Evolutionary conservation across 2,113 vertebrate species (phyloP).

Genomic region (Parotia lawesii): DNA sequence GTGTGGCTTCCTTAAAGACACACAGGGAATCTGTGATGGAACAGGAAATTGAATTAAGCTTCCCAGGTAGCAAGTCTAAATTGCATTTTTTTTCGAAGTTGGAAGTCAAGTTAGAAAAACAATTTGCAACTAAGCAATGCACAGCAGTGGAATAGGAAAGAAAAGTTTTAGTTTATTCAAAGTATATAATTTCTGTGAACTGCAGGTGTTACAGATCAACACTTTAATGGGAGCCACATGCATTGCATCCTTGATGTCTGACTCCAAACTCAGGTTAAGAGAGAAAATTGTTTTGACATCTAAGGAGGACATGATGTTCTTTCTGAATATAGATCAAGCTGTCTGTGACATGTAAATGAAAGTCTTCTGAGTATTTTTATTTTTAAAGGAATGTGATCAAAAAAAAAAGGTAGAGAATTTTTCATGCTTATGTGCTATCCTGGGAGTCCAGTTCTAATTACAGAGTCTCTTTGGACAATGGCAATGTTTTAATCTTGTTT

Average conservation of each 20-base stretch:
- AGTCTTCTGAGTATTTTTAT: background rate
- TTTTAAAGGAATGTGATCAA: background rate
- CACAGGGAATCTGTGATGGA: background rate
- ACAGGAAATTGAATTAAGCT: background rate
- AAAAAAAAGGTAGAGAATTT: background rate
- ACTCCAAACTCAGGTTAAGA: background rate
- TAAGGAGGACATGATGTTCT: background rate
- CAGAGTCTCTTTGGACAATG: background rate
- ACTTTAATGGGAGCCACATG: background rate
- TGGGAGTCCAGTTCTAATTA: background rate
- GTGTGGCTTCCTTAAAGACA: background rate
- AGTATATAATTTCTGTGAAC: background rate
- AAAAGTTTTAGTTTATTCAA: background rate
- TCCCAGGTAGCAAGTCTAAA: background rate
- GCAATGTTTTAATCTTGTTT: background rate
- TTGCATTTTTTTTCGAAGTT: background rate
- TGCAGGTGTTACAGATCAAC: conserved; percentile 45
- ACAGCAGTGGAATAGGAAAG: background rate
- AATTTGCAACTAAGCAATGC: background rate
- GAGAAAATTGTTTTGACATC: conserved; percentile 34
- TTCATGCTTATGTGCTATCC: background rate
- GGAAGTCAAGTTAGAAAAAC: background rate
- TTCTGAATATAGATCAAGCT: conserved; percentile 33
- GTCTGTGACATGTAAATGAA: background rate
- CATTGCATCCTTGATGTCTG: conserved; percentile 10